A percentile compares a stretch with the other conserved stretches of the same genome.
Evolutionary conservation across 2,797 vertebrate species (phyloP).

Genomic region (Sphenodon punctatus): DNA sequence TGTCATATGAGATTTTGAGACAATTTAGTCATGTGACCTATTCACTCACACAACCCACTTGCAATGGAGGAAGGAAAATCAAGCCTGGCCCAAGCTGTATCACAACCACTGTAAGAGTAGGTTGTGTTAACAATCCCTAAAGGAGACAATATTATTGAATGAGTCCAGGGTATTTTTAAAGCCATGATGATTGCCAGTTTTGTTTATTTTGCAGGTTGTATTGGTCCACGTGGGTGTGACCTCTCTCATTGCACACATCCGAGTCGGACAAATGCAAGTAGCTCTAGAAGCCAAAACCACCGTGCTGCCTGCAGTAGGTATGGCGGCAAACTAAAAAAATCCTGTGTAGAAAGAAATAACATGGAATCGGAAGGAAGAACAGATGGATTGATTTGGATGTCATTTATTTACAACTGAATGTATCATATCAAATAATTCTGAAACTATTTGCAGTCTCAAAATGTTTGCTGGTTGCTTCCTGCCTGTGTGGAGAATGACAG

Average conservation of each 20-base stretch:
- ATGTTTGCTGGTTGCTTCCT: neutral
- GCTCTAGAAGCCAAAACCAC: constrained; percentile 85
- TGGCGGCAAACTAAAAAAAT: neutral
- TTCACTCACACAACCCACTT: no score
- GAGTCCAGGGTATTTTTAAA: no score
- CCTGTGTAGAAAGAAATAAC: neutral
- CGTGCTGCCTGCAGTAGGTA: constrained; percentile 81
- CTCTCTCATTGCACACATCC: constrained; percentile 84
- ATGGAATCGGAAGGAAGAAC: neutral
- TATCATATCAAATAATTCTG: neutral
- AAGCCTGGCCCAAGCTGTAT: no score
- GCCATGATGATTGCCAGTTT: no score
- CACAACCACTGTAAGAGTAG: no score
- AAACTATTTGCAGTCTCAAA: neutral
- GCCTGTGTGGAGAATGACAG: neutral
- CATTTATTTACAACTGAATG: neutral
- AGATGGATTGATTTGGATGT: neutral
- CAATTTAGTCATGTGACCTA: no score
- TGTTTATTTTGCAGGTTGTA: constrained; percentile 74
- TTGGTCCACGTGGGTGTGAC: constrained; percentile 80
- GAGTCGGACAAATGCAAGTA: constrained; percentile 84
- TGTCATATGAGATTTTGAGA: neutral
- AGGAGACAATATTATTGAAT: no score
- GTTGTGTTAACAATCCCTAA: no score
- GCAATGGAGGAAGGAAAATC: no score